Percentiles rank a stretch among this genome's conserved stretches.
phyloP scores from a whole-genome alignment of 2,888 invertebrate genomes.

The Zonitis immaculata region DNA sequence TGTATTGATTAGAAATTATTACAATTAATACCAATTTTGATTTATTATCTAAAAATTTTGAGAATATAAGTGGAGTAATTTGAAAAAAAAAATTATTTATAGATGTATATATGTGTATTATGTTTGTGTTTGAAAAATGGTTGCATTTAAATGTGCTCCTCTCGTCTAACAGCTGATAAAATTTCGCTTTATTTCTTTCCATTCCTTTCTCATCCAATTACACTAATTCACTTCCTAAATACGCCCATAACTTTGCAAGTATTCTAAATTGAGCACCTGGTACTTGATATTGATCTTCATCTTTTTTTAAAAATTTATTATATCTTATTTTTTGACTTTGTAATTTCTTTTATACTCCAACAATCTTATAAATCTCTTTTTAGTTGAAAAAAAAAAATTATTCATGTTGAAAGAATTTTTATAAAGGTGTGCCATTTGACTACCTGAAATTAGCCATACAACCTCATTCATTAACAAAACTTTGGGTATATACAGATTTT shows the following conservation, averaged over 20 bases:
- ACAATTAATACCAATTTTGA: too few species aligned
- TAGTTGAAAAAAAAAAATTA: slow-evolving; percentile 4
- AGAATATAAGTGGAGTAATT: too few species aligned
- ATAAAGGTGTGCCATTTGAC: slow-evolving; percentile 5
- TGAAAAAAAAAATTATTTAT: too few species aligned
- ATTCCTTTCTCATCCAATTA: neutral
- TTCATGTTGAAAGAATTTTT: slow-evolving; percentile 11
- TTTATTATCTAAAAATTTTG: too few species aligned
- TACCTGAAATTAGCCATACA: slow-evolving; percentile 3
- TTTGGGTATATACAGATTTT: too few species aligned
- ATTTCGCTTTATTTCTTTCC: neutral
- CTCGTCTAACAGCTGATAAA: neutral
- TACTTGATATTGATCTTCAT: neutral
- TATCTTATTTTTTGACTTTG: too few species aligned
- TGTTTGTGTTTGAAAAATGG: neutral
- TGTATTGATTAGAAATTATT: too few species aligned
- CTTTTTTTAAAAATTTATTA: neutral
- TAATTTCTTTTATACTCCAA: neutral
- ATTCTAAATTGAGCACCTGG: neutral
- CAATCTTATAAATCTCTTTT: neutral
- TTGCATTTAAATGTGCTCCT: neutral
- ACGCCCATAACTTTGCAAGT: neutral
- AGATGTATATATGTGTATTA: too few species aligned
- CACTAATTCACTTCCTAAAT: slow-evolving; percentile 1
- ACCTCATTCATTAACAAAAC: too few species aligned